Base-by-base conservation (phyloP, 2,797 vertebrate species). In the Sphenopsis melanotis region DNA sequence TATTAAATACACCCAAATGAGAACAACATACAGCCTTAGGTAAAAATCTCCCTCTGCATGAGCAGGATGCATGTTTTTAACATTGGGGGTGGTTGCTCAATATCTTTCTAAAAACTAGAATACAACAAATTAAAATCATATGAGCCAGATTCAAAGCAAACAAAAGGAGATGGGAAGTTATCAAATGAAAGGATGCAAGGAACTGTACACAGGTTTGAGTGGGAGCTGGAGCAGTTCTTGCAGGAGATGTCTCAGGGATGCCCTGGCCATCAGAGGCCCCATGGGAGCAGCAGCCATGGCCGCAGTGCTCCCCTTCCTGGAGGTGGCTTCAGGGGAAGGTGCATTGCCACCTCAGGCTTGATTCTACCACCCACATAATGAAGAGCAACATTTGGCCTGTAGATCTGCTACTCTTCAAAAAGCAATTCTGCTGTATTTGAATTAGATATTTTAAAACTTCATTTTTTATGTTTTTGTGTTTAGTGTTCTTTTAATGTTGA, bases 211-310 rank as follows among this genome's bases (percentile, higher is more conserved):
- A 26, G 23, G 29, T 47, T 65, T 11, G 23, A 23, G 50, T 4
- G 22, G 56, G 39, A 87, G 66, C 32, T 57, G 53, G 34, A 18
- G 15, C 47, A 49, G 17, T 29, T 32, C 52, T 41, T 53, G 36
- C 47, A 47, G 13, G 44, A 41, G 19, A 12, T 10, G 23, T 37
- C 41, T 47, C 4, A 69, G 76, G 74, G 50, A 23, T n/a, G 37
- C 10, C 9, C 24, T 24, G 41, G 46, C 57, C 18, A 15, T 13
- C 37, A 21, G 41, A 30, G 52, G 5, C 22, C 59, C 27, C 39
- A 1, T 0, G 1, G 46, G 34, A 65, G 39, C 61, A 42, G 80
- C 27, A 50, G 39, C 32, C 15, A 21, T 0, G 0, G 32, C 59
- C 24, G n/a, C 46, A 69, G 34, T 1, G 0, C 75, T 46, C 27